A percentile compares a stretch with the other conserved stretches of the same genome.
These are phyloP conservation scores for Otocyon megalotis DNA, from an alignment of 2,113 vertebrate species.

Conservation along the genomic window DNA sequence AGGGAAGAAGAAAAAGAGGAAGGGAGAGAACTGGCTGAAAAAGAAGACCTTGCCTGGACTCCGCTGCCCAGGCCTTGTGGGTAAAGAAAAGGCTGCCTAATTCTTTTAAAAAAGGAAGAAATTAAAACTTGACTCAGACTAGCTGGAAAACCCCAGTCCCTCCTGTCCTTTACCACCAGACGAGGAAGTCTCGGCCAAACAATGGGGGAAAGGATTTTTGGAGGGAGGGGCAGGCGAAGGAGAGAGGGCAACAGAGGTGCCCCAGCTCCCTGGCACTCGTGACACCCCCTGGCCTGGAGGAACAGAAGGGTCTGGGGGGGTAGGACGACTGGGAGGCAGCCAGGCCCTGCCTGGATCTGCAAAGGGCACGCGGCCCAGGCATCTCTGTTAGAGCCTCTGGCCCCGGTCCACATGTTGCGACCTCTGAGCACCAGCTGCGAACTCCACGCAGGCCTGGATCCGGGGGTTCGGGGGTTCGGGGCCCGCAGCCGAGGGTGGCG, in stretches of 20 bases:
- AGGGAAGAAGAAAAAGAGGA: not conserved
- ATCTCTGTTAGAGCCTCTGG: not conserved
- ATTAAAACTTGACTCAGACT: not conserved
- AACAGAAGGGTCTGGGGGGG: fast-evolving
- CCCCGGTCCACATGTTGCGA: fast-evolving
- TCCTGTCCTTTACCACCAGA: not conserved
- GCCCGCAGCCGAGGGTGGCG: fast-evolving
- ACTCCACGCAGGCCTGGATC: too few species aligned
- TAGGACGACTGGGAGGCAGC: not conserved
- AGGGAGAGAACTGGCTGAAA: not conserved
- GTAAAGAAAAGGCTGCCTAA: not conserved
- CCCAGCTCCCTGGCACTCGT: too few species aligned
- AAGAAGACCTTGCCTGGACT: not conserved
- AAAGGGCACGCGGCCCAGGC: not conserved
- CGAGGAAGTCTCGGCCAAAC: not conserved
- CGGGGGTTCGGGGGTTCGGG: fast-evolving
- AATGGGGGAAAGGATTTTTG: not conserved
- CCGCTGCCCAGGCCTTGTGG: not conserved
- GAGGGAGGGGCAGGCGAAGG: not conserved
- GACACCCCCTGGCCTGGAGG: not conserved
- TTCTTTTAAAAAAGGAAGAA: not conserved
- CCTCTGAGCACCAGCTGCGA: not conserved
- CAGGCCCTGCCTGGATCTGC: not conserved
- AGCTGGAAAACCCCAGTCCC: conserved; percentile 55
- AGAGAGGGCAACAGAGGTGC: not conserved